These are phyloP conservation scores for Anabacerthia variegaticeps DNA, from an alignment of 2,797 vertebrate genomes.

Conservation along the genomic window DNA sequence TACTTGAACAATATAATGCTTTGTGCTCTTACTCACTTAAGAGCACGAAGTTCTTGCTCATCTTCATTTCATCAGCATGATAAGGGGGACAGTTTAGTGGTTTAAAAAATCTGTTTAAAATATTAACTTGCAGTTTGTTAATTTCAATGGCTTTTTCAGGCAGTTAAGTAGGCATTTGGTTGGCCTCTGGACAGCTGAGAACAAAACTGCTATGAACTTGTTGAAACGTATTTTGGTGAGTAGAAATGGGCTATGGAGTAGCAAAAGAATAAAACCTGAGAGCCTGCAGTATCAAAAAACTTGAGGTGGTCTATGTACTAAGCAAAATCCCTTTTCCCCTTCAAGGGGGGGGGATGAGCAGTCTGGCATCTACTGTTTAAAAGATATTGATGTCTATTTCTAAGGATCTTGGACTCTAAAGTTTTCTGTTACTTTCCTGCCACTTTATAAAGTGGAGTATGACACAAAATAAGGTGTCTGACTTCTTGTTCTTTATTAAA, in stretches of 20 bases:
- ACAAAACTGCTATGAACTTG: slow-evolving; percentile 91
- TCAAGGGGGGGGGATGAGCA: not conserved
- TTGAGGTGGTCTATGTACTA: not conserved
- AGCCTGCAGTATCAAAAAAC: not conserved
- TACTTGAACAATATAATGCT: not conserved
- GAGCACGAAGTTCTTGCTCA: not conserved
- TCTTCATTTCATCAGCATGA: slow-evolving; percentile 49
- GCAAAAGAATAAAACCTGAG: not conserved
- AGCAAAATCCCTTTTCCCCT: not conserved
- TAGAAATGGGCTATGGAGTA: not conserved
- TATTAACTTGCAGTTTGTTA: not conserved
- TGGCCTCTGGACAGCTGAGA: slow-evolving; percentile 97
- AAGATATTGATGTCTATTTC: not conserved
- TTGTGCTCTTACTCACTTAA: slow-evolving; percentile 21
- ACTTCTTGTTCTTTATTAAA: not conserved
- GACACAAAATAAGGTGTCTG: not conserved
- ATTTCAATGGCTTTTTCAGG: slow-evolving; percentile 79
- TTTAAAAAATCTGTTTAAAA: not conserved
- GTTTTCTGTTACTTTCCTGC: not conserved
- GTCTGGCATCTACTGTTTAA: not conserved
- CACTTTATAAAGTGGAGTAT: not conserved
- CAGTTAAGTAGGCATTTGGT: slow-evolving; percentile 98
- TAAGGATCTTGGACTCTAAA: not conserved
- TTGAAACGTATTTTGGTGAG: slow-evolving; percentile 95
- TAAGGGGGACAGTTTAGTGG: not conserved